Conservation (phyloP, 1,140 invertebrate genomes). For the Centruroides vittatus region DNA sequence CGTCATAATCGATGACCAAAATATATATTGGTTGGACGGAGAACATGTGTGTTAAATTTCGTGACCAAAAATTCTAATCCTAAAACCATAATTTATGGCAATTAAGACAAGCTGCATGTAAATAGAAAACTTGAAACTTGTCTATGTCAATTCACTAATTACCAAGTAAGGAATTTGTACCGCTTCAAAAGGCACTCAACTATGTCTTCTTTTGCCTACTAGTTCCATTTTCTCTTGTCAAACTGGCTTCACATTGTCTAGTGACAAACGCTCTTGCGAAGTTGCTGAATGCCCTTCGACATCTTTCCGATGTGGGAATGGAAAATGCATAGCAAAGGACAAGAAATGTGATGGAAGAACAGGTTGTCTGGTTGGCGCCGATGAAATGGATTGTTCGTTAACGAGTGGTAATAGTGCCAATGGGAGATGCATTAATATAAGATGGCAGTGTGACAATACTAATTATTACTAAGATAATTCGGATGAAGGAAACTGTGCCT, state of each 20-base stretch:
- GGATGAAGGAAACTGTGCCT: slow-evolving; percentile 19
- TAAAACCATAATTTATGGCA: too few species aligned
- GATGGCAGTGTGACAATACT: slow-evolving; percentile 29
- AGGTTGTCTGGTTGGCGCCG: slow-evolving; percentile 37
- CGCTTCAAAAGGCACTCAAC: slow-evolving; percentile 42
- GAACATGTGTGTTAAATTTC: slow-evolving; percentile 10
- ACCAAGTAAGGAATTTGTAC: too few species aligned
- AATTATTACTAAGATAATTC: slow-evolving; percentile 16
- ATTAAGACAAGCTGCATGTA: too few species aligned
- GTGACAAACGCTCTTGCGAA: slow-evolving; percentile 6
- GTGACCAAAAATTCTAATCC: not conserved
- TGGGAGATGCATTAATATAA: slow-evolving; percentile 1
- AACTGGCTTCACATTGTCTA: slow-evolving; percentile 39
- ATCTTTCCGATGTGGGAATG: slow-evolving; percentile 21
- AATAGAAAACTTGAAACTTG: too few species aligned
- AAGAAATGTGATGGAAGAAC: slow-evolving; percentile 38
- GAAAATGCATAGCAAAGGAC: slow-evolving; percentile 8
- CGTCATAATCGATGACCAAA: slow-evolving; percentile 21
- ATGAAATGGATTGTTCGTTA: slow-evolving; percentile 29
- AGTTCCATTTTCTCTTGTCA: slow-evolving; percentile 48
- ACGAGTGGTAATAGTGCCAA: slow-evolving; percentile 8
- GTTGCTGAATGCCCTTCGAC: slow-evolving; percentile 28
- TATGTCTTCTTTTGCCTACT: slow-evolving; percentile 51
- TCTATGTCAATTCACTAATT: too few species aligned
- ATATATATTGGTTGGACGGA: slow-evolving; percentile 32